Evolutionary conservation across 2,113 vertebrate species (phyloP).

Genomic region (Tragelaphus buxtoni): DNA sequence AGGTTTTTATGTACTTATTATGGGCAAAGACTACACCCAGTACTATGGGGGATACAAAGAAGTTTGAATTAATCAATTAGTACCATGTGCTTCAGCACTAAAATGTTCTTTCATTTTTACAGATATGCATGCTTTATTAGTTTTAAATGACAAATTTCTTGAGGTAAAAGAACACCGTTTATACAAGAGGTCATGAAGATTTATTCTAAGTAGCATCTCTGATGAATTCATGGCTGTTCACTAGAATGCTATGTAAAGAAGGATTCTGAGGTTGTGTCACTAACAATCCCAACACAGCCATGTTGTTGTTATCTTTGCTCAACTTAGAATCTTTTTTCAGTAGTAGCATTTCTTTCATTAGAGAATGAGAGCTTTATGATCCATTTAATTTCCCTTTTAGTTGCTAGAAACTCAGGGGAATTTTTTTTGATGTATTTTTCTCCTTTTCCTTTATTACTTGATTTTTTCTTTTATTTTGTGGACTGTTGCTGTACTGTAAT

Average conservation of each 20-base stretch:
- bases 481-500: background rate
- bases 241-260: background rate
- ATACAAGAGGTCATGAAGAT: background rate
- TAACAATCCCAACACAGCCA: background rate
- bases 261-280: background rate
- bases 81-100: background rate
- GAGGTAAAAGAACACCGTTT: background rate
- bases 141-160: background rate
- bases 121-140: background rate
- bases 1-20: background rate
- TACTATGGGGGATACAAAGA: background rate
- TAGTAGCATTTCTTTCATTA: background rate
- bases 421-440: slow-evolving; percentile 33
- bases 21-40: background rate
- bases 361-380: slow-evolving; percentile 4
- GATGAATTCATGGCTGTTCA: background rate
- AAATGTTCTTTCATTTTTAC: slow-evolving; percentile 17
- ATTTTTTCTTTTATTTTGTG: slow-evolving; percentile 34
- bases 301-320: background rate
- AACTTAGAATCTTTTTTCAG: background rate
- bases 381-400: background rate
- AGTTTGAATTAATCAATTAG: background rate
- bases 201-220: background rate
- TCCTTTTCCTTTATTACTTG: slow-evolving; percentile 25
- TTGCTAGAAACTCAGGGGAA: background rate